Evolutionary conservation across 2,888 invertebrate genomes (phyloP), one percentile per base, ranked within the genome.

Genomic region (Sisyra nigra): DNA sequence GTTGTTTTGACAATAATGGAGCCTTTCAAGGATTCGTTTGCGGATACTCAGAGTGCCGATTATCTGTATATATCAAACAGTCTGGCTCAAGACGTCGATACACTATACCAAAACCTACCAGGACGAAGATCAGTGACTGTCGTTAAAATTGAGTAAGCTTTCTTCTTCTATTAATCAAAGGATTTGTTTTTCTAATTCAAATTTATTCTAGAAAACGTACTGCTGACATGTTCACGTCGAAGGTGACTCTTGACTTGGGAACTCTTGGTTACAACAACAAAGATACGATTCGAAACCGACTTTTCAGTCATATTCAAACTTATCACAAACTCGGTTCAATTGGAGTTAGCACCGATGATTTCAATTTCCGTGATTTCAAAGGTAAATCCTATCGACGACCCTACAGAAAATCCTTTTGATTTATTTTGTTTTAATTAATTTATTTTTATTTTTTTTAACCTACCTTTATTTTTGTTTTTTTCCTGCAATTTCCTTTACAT

Each of bases 71-170:
- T 81, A 48, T 71, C 78, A 8, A 60, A 61, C 8, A 67, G 71
- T 14, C 57, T 84, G 29, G 70, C 72, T 1, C 61, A 66, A 14
- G 71, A 71, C 1, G 66, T 84, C 8, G 72, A 77, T 47, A 57
- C 60, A 2, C 58, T 81, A 4, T 77, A 72, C 51, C 62, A 64
- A 7, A 50, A 52, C 40, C 49, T 65, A 24, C 71, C 69, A 0
- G 79, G 78, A 35, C 66, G 66, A 4, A 75, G 76, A 52, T 63
- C 66, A 3, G 71, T 76, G 1, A 74, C 68, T 45, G 71, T 84
- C 13, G 71, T 83, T 14, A 73, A 75, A 48, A 75, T 81, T 55
- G 71, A 76, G 84, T 84, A 61, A 75, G 79, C 71, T 44, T 44
- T 6, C 10, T 33, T 39, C 41, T 15, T 29, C n/a, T 42, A 1